These are phyloP conservation scores for Sebastes fasciatus DNA, from an alignment of 2,113 vertebrate species.

Conservation along the genomic window DNA sequence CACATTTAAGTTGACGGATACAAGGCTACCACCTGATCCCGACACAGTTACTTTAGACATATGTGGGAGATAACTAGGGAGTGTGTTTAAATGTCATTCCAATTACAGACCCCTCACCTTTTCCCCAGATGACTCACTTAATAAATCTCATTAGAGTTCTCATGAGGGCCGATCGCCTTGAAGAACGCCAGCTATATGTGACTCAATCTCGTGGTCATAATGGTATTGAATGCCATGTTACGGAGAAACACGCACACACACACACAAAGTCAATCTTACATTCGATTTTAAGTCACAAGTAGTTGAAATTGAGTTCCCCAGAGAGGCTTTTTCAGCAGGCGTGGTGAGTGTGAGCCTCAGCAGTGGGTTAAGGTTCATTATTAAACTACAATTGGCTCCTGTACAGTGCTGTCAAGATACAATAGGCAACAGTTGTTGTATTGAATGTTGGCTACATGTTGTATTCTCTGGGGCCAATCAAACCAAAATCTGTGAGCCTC, in stretches of 20 bases:
- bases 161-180: constrained; percentile 23
- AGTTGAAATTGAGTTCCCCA: constrained; percentile 36
- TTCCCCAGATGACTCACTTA: constrained; percentile 26
- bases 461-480: constrained; percentile 44
- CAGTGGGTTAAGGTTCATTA: constrained; percentile 44
- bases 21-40: neutral
- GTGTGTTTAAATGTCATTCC: constrained; percentile 58
- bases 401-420: constrained; percentile 14
- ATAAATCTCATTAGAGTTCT: constrained; percentile 57
- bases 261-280: neutral
- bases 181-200: constrained; percentile 2
- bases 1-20: neutral
- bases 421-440: constrained; percentile 18
- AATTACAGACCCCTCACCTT: constrained; percentile 57
- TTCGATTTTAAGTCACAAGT: constrained; percentile 4
- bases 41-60: neutral
- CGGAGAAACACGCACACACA: neutral
- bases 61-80: constrained; percentile 5
- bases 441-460: constrained; percentile 17
- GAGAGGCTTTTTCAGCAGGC: constrained; percentile 20
- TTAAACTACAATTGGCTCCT: constrained; percentile 14
- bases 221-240: neutral
- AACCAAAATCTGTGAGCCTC: constrained; percentile 41
- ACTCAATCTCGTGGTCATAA: constrained; percentile 4
- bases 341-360: constrained; percentile 11